Evolutionary conservation across 2,113 vertebrate genomes (phyloP).

Genomic region (Ranitomeya variabilis): DNA sequence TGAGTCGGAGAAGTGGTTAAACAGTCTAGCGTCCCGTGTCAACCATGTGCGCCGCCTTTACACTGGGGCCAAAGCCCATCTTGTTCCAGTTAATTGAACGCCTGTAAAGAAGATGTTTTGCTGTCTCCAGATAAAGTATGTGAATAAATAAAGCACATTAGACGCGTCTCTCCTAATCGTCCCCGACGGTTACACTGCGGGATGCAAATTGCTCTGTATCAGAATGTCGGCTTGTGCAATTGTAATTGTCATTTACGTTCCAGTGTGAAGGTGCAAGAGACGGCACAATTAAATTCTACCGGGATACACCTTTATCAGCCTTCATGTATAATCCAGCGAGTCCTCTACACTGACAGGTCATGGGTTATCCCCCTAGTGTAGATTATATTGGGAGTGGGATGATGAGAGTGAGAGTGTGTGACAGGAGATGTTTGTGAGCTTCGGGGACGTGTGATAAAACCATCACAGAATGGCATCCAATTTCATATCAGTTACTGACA

Average conservation of each 20-base stretch:
- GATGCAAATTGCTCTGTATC: slow-evolving; percentile 58
- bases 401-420: neutral
- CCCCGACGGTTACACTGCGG: slow-evolving; percentile 57
- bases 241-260: slow-evolving; percentile 1
- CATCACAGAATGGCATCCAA: too few relatives aligned
- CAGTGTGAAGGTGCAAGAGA: neutral
- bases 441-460: too few relatives aligned
- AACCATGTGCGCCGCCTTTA: neutral
- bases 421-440: too few relatives aligned
- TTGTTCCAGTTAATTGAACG: slow-evolving; percentile 50
- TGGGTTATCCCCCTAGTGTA: neutral
- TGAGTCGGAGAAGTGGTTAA: neutral
- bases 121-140: slow-evolving; percentile 42
- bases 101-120: slow-evolving; percentile 45
- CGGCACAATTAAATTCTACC: neutral
- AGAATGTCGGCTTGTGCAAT: neutral
- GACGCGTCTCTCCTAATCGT: slow-evolving; percentile 60
- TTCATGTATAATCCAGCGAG: too few relatives aligned
- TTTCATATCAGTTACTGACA: too few relatives aligned
- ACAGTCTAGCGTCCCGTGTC: neutral
- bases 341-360: too few relatives aligned
- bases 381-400: neutral
- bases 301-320: neutral
- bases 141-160: slow-evolving; percentile 60
- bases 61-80: neutral